Conservation (phyloP, 2,888 invertebrate genomes). For the Apotomis turbidana region DNA sequence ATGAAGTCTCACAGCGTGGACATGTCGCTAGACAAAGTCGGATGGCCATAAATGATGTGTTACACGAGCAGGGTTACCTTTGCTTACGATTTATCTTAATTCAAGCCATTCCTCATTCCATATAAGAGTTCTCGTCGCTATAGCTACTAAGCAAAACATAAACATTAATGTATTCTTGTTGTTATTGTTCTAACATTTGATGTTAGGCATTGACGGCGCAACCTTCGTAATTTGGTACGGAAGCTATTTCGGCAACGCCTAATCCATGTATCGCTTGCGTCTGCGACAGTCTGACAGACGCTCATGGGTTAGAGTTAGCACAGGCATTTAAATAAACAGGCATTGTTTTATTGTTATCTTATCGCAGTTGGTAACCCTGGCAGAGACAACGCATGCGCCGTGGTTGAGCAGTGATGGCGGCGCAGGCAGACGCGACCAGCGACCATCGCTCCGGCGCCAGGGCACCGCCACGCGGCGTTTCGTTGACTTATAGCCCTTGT, state of each 20-base stretch:
- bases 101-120: slow-evolving; percentile 7
- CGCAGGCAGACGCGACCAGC: slow-evolving; percentile 47
- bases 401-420: slow-evolving; percentile 42
- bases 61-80: slow-evolving; percentile 28
- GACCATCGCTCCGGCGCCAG: slow-evolving; percentile 53
- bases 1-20: slow-evolving; percentile 72
- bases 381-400: slow-evolving; percentile 34
- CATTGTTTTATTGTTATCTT: slow-evolving; percentile 8
- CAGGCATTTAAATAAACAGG: slow-evolving; percentile 1
- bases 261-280: slow-evolving; percentile 26
- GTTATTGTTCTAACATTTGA: too few relatives aligned
- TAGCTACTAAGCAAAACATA: not conserved
- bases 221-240: not conserved
- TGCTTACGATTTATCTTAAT: slow-evolving; percentile 1
- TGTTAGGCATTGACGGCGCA: too few relatives aligned
- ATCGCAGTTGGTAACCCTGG: slow-evolving; percentile 17
- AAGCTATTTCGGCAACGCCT: slow-evolving; percentile 21
- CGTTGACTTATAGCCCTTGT: slow-evolving; percentile 79
- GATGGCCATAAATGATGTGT: slow-evolving; percentile 59
- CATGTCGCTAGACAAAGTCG: slow-evolving; percentile 66
- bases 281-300: slow-evolving; percentile 35
- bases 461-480: slow-evolving; percentile 63
- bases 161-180: not conserved
- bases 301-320: slow-evolving; percentile 15
- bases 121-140: not conserved